phyloP scores from a whole-genome alignment of 2,797 vertebrate species.

The Takifugu rubripes region DNA sequence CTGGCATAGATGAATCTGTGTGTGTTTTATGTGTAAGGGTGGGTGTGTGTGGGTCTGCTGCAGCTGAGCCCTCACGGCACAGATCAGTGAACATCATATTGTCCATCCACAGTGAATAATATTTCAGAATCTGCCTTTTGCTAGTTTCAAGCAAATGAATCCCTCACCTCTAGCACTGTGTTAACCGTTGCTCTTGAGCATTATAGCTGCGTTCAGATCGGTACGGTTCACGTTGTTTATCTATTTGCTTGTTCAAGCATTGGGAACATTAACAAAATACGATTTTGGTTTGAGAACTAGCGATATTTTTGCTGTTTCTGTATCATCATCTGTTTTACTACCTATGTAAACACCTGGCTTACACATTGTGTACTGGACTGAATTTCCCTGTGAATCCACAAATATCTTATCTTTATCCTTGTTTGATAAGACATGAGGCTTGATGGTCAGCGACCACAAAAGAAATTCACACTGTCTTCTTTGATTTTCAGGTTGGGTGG shows the following conservation, averaged over 20 bases:
- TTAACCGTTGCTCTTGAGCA: too few relatives aligned
- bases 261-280: not conserved
- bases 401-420: too few relatives aligned
- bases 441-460: not conserved
- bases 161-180: too few relatives aligned
- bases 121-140: constrained; percentile 8
- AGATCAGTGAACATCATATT: constrained; percentile 45
- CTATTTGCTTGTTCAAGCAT: too few relatives aligned
- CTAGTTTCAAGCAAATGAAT: not conserved
- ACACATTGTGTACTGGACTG: too few relatives aligned
- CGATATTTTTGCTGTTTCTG: not conserved
- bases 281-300: not conserved
- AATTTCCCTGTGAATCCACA: too few relatives aligned
- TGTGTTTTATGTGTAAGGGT: not conserved
- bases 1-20: constrained; percentile 34
- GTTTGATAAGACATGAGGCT: not conserved
- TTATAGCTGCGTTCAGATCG: too few relatives aligned
- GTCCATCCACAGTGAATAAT: constrained; percentile 46
- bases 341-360: not conserved
- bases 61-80: constrained; percentile 51
- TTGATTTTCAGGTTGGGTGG: constrained; percentile 90
- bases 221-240: too few relatives aligned
- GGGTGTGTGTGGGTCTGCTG: constrained; percentile 3
- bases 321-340: not conserved
- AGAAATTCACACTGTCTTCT: constrained; percentile 10